These are phyloP conservation scores for Cynopterus sphinx DNA, from an alignment of 2,797 vertebrate genomes.

Conservation along the genomic window DNA sequence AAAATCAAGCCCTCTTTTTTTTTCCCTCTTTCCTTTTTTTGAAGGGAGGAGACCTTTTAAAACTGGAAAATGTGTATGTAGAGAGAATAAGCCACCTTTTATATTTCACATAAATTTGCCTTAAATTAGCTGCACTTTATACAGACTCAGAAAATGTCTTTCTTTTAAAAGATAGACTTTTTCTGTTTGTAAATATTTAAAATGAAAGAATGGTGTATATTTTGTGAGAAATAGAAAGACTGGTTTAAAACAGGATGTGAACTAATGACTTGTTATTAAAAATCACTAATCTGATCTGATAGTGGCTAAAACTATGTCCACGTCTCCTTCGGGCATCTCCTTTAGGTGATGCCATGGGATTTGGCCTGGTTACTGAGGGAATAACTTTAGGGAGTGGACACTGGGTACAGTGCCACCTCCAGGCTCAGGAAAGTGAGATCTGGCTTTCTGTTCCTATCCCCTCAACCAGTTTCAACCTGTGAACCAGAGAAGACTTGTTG, in stretches of 20 bases:
- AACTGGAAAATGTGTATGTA: slow-evolving; percentile 84
- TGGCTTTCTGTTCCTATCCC: slow-evolving; percentile 16
- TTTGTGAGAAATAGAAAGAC: slow-evolving; percentile 69
- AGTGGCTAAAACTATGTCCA: slow-evolving; percentile 25
- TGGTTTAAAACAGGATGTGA: slow-evolving; percentile 32
- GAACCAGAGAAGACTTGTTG: slow-evolving; percentile 36
- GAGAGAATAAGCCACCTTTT: slow-evolving; percentile 85
- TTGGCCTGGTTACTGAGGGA: neutral
- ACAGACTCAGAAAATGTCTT: slow-evolving; percentile 83
- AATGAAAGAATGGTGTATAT: slow-evolving; percentile 80
- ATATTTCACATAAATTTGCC: slow-evolving; percentile 89
- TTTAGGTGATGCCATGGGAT: neutral
- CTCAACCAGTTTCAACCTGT: neutral
- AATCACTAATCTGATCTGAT: slow-evolving; percentile 12
- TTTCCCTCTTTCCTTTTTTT: slow-evolving; percentile 77
- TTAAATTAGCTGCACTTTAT: slow-evolving; percentile 91
- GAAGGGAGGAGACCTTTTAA: slow-evolving; percentile 80
- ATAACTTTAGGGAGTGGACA: neutral
- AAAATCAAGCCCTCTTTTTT: slow-evolving; percentile 67
- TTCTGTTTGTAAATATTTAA: slow-evolving; percentile 87
- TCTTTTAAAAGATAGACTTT: slow-evolving; percentile 80
- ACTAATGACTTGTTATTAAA: slow-evolving; percentile 49
- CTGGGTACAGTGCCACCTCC: neutral
- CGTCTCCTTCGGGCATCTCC: neutral
- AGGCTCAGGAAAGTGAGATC: slow-evolving; percentile 19